Evolutionary conservation across 2,797 vertebrate species (phyloP).

Genomic region (Avahi laniger): DNA sequence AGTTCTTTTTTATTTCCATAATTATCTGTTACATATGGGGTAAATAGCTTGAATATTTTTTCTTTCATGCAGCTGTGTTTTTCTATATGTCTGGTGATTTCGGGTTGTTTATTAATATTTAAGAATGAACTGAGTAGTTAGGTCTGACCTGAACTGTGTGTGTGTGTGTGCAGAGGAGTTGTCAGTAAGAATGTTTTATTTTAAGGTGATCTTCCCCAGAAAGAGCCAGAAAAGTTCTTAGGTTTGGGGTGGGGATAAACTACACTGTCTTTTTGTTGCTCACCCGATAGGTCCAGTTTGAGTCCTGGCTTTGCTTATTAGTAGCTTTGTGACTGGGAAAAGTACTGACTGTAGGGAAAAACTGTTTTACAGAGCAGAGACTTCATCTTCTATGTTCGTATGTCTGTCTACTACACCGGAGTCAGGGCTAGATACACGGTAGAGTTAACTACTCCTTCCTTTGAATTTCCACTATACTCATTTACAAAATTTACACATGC

Average conservation of each 20-base stretch:
- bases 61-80: background rate
- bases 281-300: background rate
- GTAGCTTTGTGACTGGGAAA: background rate
- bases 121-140: background rate
- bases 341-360: background rate
- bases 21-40: background rate
- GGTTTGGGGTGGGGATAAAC: background rate
- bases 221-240: background rate
- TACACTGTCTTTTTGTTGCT: background rate
- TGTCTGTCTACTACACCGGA: background rate
- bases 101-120: background rate
- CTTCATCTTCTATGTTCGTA: background rate
- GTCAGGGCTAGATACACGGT: background rate
- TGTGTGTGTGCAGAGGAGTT: background rate
- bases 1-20: background rate
- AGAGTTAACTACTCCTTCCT: too few species aligned
- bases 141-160: background rate
- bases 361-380: background rate
- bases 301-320: background rate
- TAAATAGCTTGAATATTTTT: background rate
- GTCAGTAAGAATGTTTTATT: background rate
- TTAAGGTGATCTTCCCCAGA: background rate
- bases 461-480: background rate
- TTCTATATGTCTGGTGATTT: background rate
- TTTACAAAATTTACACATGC: background rate